Evolutionary conservation across 2,888 invertebrate species (phyloP).

Genomic region (Drosophila fulvimacula): DNA sequence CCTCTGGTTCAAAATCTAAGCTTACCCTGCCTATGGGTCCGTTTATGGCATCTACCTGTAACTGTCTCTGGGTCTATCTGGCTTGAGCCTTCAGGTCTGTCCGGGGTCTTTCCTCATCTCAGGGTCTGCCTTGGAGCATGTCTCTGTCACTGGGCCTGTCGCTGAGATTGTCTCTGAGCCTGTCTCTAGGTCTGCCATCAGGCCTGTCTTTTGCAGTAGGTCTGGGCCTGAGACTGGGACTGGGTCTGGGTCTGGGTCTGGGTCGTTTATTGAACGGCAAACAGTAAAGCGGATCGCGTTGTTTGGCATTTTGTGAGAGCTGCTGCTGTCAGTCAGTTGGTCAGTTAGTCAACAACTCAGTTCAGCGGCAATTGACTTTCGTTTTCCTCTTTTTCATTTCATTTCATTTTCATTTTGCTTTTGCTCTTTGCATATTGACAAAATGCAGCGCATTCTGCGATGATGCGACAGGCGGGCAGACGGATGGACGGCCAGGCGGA

Average conservation of each 20-base stretch:
- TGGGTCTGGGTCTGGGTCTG: conserved; percentile 34
- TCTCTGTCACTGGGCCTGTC: conserved; percentile 12
- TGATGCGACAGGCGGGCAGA: conserved; percentile 33
- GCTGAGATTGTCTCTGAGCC: conserved; percentile 14
- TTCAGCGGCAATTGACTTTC: conserved; percentile 47
- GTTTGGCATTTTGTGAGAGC: conserved; percentile 50
- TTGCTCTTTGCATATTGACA: conserved; percentile 57
- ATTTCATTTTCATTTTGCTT: conserved; percentile 7
- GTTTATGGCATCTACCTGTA: background rate
- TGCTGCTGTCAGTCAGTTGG: conserved; percentile 49
- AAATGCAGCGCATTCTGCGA: conserved; percentile 70
- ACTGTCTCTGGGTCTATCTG: background rate
- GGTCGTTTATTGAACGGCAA: conserved; percentile 41
- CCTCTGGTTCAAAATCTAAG: background rate
- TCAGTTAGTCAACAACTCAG: conserved; percentile 51
- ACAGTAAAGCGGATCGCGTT: conserved; percentile 25
- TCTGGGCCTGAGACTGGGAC: conserved; percentile 10
- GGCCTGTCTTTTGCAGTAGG: background rate
- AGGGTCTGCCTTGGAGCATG: background rate
- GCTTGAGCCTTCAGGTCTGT: background rate
- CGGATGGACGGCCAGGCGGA: background rate
- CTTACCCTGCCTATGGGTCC: no score
- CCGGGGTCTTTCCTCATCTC: background rate
- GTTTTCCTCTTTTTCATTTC: conserved; percentile 42
- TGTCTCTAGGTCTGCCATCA: conserved; percentile 9